These are phyloP conservation scores for Stercorarius parasiticus DNA, from an alignment of 2,113 vertebrate genomes.

Conservation along the genomic window DNA sequence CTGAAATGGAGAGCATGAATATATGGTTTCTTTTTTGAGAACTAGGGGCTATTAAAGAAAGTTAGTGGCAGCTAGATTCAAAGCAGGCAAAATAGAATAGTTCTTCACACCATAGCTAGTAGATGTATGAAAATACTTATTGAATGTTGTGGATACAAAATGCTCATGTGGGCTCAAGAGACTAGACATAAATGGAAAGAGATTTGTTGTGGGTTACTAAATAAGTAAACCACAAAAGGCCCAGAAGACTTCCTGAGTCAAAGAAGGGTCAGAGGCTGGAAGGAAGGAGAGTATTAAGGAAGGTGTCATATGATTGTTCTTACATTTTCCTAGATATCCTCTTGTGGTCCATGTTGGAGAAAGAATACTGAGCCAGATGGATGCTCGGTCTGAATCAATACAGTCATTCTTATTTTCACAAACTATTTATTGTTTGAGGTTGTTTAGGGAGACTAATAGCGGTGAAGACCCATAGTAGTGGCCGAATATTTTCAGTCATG, in stretches of 20 bases:
- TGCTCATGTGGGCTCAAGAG: not conserved
- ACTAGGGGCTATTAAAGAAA: not conserved
- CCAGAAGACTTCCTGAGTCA: not conserved
- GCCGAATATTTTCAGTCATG: not conserved
- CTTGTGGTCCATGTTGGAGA: not conserved
- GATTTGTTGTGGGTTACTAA: not conserved
- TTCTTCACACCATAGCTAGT: not conserved
- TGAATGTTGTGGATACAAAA: not conserved
- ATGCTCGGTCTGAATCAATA: not conserved
- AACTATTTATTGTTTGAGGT: not conserved
- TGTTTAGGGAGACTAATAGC: not conserved
- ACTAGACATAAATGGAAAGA: not conserved
- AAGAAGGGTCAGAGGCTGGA: not conserved
- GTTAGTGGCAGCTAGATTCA: not conserved
- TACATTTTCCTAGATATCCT: accelerated
- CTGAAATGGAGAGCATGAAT: not conserved
- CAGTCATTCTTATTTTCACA: not conserved
- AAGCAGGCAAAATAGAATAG: not conserved
- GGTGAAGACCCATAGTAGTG: not conserved
- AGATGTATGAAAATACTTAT: not conserved
- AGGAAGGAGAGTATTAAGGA: not conserved
- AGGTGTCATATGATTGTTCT: not conserved
- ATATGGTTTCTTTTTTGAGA: not conserved
- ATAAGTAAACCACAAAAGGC: not conserved
- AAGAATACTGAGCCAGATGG: not conserved